Evolutionary conservation across 2,888 invertebrate genomes (phyloP).

Genomic region (Parnassius smintheus): DNA sequence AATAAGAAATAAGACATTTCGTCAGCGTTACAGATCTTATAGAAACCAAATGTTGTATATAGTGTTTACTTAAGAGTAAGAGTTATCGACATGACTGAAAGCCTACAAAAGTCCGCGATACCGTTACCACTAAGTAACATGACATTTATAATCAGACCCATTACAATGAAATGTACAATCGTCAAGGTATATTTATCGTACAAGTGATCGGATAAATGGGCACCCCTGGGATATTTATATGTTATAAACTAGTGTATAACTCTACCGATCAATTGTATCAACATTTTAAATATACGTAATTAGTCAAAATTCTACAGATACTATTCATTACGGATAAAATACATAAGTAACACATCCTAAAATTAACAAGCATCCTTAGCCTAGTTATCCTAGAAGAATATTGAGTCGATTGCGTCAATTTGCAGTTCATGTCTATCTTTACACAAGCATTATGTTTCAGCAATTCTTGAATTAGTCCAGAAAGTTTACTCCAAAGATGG

Average conservation of each 20-base stretch:
- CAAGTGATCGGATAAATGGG: slow-evolving; percentile 49
- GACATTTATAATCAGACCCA: slow-evolving; percentile 54
- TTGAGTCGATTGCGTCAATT: slow-evolving; percentile 8
- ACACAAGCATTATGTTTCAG: neutral
- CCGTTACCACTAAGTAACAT: slow-evolving; percentile 30
- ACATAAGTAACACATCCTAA: slow-evolving; percentile 53
- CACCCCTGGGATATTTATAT: slow-evolving; percentile 34
- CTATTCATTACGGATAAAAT: slow-evolving; percentile 48
- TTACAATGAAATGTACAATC: slow-evolving; percentile 78
- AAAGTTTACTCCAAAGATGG: neutral
- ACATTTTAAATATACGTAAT: slow-evolving; percentile 34
- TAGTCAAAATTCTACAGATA: slow-evolving; percentile 48
- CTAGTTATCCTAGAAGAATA: slow-evolving; percentile 37
- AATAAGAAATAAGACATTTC: slow-evolving; percentile 34
- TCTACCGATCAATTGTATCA: slow-evolving; percentile 55
- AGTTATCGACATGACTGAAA: slow-evolving; percentile 26
- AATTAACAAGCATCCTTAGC: slow-evolving; percentile 55
- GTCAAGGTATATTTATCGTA: slow-evolving; percentile 44
- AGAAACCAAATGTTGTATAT: slow-evolving; percentile 15
- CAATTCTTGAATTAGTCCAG: neutral
- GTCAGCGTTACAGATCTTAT: slow-evolving; percentile 11
- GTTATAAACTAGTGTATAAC: slow-evolving; percentile 27
- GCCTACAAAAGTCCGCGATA: slow-evolving; percentile 23
- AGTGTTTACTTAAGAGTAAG: slow-evolving; percentile 28
- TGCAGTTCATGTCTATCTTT: neutral